Percentiles rank a stretch among this genome's conserved stretches.
Conservation (phyloP, 2,888 invertebrate genomes). For the Galeruca laticollis region DNA sequence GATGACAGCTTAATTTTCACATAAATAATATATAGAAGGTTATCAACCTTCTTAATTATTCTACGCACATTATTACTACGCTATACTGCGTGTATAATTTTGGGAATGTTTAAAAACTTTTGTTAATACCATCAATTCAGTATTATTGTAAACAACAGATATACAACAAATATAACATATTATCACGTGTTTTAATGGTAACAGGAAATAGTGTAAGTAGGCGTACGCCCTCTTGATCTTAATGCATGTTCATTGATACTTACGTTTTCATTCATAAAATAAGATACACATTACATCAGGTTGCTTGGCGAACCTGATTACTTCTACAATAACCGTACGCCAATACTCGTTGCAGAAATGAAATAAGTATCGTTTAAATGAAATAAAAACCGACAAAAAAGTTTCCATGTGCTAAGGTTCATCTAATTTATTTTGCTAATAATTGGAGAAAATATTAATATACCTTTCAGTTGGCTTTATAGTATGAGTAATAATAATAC, state of each 20-base stretch:
- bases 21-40: no score
- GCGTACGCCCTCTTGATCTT: slow-evolving; percentile 45
- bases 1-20: no score
- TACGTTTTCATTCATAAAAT: slow-evolving; percentile 28
- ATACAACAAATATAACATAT: slow-evolving; percentile 22
- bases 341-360: neutral
- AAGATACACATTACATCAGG: slow-evolving; percentile 36
- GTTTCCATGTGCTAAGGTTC: no score
- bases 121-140: neutral
- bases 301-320: slow-evolving; percentile 12
- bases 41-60: no score
- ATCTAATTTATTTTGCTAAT: no score
- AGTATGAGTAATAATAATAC: no score
- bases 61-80: no score
- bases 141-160: slow-evolving; percentile 1
- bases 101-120: neutral
- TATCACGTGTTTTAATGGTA: slow-evolving; percentile 41
- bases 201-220: slow-evolving; percentile 48
- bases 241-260: slow-evolving; percentile 46
- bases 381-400: no score
- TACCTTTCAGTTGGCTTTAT: no score
- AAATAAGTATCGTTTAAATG: neutral
- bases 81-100: neutral
- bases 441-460: no score
- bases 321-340: neutral